A percentile compares a stretch with the other conserved stretches of the same genome.
Conservation (phyloP, 1,140 invertebrate species). For the Scaptomyza montana region DNA sequence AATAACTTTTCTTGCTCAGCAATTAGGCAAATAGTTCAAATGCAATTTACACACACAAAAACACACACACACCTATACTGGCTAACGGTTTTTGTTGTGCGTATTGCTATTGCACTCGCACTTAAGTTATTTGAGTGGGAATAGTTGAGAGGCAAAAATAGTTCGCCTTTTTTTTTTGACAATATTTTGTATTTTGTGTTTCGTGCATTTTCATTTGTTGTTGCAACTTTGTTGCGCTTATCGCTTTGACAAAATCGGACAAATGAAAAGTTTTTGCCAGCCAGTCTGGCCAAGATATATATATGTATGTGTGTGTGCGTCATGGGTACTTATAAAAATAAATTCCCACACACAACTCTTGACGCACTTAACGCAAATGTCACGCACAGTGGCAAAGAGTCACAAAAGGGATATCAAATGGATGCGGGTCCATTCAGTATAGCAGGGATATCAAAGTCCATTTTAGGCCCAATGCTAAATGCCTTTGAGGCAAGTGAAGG, state of each 20-base stretch:
- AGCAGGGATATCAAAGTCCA: constrained; percentile 40
- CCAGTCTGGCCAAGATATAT: not conserved
- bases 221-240: constrained; percentile 60
- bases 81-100: constrained; percentile 23
- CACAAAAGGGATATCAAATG: constrained; percentile 75
- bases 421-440: constrained; percentile 69
- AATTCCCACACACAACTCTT: constrained; percentile 67
- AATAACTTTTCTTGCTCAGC: not conserved
- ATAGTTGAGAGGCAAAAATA: constrained; percentile 2
- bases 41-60: not conserved
- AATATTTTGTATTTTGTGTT: constrained; percentile 42
- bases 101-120: constrained; percentile 61
- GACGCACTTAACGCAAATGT: constrained; percentile 77
- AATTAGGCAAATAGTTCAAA: constrained; percentile 24
- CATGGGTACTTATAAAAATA: constrained; percentile 34
- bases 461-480: constrained; percentile 34
- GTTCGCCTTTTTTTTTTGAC: constrained; percentile 63
- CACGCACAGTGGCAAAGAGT: constrained; percentile 72
- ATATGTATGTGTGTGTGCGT: not conserved
- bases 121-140: constrained; percentile 6
- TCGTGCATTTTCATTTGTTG: constrained; percentile 72
- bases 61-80: not conserved
- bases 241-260: constrained; percentile 51
- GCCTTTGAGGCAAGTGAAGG: constrained; percentile 38
- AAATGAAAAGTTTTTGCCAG: constrained; percentile 62